Evolutionary conservation across 1,140 invertebrate genomes (phyloP).

Genomic region (Caenorhabditis remanei): DNA sequence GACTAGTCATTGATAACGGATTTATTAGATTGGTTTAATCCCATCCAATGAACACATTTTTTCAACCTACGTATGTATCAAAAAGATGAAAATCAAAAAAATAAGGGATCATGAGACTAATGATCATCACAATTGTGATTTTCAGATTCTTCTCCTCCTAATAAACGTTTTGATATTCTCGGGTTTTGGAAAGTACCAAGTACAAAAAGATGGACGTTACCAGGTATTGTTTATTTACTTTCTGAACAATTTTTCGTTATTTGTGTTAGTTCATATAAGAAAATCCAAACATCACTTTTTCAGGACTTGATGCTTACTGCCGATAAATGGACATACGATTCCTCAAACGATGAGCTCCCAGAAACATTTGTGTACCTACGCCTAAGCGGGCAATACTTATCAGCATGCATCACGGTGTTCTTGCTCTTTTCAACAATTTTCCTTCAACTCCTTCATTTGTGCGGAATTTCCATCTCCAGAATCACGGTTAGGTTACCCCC

Average conservation of each 20-base stretch:
- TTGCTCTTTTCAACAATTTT: conserved; percentile 64
- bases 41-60: conserved; percentile 5
- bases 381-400: conserved; percentile 66
- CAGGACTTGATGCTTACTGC: conserved; percentile 63
- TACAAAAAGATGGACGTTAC: conserved; percentile 66
- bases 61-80: neutral
- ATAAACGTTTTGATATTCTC: conserved; percentile 74
- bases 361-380: conserved; percentile 71
- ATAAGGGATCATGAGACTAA: neutral
- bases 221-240: conserved; percentile 59
- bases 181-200: conserved; percentile 75
- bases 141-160: conserved; percentile 68
- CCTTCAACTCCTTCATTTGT: conserved; percentile 67
- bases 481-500: conserved; percentile 62
- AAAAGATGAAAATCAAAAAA: neutral
- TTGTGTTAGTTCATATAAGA: neutral
- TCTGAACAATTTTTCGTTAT: neutral
- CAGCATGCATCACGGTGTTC: conserved; percentile 64
- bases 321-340: conserved; percentile 69
- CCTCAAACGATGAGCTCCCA: conserved; percentile 65
- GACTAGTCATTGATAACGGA: neutral
- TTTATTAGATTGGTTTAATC: conserved; percentile 17
- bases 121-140: neutral
- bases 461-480: conserved; percentile 60
- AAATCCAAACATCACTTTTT: conserved; percentile 69